Base-by-base conservation (phyloP, 2,888 invertebrate species). In the Netelia melanura region DNA sequence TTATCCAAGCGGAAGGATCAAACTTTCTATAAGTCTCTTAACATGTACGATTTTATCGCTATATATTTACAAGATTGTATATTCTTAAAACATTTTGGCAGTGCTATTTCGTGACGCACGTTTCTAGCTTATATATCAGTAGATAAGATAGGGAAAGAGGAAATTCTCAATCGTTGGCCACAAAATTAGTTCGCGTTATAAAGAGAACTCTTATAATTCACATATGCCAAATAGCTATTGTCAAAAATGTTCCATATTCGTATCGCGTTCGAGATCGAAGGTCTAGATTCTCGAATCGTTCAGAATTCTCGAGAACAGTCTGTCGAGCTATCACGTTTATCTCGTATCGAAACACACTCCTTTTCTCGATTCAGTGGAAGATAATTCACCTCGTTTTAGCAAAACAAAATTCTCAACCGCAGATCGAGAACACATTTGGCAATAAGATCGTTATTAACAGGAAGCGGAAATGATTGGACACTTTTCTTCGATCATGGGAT, bases 181-280 rank as follows among this genome's bases (percentile, higher is more conserved):
- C 8, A 54, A 38, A 79, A 64, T 38, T 17, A 0, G 62, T 52
- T 14, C 25, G 43, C n/a, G 56, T 67, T 30, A 38, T 38, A n/a
- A 2, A 56, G 43, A 8, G 23, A 23, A 44, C 56, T 30, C 43
- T 25, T 11, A 43, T 25, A 48, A 14, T 68, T 25, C 1, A 25
- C 52, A 68, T 30, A 54, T 54, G 68, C 25, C 52, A 25, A 68
- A 3, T n/a, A 14, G 48, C 43, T n/a, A 65, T 43, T 6, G 5
- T 14, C 14, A 3, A 14, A 48, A 14, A 48, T 14, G 11, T 6
- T 2, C 11, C 48, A 48, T 48, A 10, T 10, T 65, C 43, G 21
- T 65, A 11, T 64, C 64, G 64, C 6, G 56, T 23, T 11, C 52
- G n/a, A 44, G 64, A 71, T 71, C 71, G 68, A 83, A 83, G 83